Percentiles rank a stretch among this genome's conserved stretches.
Conservation (phyloP, 2,888 invertebrate species). For the Acanthosepion pharaonis region DNA sequence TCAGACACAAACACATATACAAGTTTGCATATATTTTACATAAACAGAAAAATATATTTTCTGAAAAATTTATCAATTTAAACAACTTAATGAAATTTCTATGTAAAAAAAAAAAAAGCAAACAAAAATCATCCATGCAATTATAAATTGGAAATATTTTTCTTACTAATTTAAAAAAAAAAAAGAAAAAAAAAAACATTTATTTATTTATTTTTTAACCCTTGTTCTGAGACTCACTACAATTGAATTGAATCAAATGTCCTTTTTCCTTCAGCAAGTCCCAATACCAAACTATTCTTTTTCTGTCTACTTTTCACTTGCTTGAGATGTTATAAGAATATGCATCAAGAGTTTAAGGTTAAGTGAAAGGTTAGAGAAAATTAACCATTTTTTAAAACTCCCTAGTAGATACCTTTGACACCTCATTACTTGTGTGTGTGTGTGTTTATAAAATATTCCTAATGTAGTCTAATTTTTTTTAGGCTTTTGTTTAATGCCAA, state of each 20-base stretch:
- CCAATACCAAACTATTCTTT: neutral
- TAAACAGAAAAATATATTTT: neutral
- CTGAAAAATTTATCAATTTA: neutral
- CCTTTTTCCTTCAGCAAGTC: neutral
- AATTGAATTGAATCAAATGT: neutral
- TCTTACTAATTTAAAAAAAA: neutral
- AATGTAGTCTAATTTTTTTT: neutral
- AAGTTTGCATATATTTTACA: neutral
- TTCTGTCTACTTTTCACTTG: too few species aligned
- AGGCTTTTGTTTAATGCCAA: neutral
- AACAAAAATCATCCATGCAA: neutral
- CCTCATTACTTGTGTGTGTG: neutral
- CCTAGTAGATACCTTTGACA: neutral
- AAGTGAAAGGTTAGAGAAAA: neutral
- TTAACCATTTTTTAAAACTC: neutral
- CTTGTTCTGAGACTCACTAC: constrained; percentile 11
- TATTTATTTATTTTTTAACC: neutral
- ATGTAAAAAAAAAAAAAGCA: neutral
- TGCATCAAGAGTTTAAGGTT: neutral
- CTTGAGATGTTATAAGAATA: neutral
- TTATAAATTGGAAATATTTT: neutral
- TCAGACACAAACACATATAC: neutral
- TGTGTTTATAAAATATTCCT: neutral
- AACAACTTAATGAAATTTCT: neutral
- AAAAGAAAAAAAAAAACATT: neutral